Percentiles rank a stretch among this genome's conserved stretches.
These are phyloP conservation scores for Eulemur coronatus DNA, from an alignment of 2,797 vertebrate genomes.

Conservation along the genomic window DNA sequence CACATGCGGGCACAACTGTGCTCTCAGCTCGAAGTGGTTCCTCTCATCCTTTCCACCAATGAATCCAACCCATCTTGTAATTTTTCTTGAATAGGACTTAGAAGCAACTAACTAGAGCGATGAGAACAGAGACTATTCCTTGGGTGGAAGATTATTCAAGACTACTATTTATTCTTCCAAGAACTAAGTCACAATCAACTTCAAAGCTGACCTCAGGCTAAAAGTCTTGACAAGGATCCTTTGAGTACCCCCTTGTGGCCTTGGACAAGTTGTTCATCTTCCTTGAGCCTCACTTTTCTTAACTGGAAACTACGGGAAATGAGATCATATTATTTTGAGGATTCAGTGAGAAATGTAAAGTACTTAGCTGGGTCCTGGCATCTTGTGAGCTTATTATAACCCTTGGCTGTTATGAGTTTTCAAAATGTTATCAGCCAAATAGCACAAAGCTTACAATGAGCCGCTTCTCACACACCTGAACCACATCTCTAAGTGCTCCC, in stretches of 20 bases:
- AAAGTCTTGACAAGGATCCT: not conserved
- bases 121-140: not conserved
- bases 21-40: not conserved
- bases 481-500: not conserved
- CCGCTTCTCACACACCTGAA: not conserved
- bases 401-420: not conserved
- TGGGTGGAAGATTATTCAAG: not conserved
- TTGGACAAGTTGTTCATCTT: not conserved
- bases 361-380: not conserved
- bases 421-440: not conserved
- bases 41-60: not conserved
- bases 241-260: not conserved
- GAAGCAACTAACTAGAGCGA: not conserved
- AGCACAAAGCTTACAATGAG: not conserved
- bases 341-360: not conserved
- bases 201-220: not conserved
- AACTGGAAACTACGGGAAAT: not conserved
- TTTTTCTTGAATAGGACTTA: not conserved
- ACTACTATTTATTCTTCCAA: not conserved
- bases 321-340: not conserved
- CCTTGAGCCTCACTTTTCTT: not conserved
- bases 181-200: constrained; percentile 19
- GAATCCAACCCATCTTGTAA: not conserved
- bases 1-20: not conserved
- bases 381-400: not conserved